Conservation (phyloP, 2,888 invertebrate species). For the Agrotis ipsilon region DNA sequence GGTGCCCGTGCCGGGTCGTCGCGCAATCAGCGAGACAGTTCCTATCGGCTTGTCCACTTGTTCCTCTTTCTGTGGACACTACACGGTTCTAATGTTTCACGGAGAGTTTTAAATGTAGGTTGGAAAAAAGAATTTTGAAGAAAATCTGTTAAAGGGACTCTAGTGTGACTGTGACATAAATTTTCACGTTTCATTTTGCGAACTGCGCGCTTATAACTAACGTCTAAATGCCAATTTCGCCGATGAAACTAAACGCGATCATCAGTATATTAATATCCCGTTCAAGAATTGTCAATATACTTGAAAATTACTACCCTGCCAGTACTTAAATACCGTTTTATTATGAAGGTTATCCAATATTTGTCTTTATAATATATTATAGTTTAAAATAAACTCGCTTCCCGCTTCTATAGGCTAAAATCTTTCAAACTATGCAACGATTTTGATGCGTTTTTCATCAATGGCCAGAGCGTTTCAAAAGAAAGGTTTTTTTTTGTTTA, state of each 20-base stretch:
- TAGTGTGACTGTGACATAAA: slow-evolving; percentile 12
- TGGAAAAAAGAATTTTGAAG: slow-evolving; percentile 14
- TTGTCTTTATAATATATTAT: no score
- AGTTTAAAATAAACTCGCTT: no score
- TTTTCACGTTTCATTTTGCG: background rate
- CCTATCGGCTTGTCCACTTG: slow-evolving; percentile 70
- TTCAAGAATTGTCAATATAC: background rate
- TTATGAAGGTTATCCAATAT: no score
- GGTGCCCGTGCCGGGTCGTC: slow-evolving; percentile 71
- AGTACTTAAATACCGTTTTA: background rate
- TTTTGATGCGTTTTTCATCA: no score
- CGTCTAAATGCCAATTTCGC: background rate
- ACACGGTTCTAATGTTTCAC: slow-evolving; percentile 55
- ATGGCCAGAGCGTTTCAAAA: no score
- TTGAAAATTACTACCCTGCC: background rate
- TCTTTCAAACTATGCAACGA: no score
- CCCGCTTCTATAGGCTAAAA: no score
- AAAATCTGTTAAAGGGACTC: background rate
- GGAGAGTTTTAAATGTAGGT: slow-evolving; percentile 42
- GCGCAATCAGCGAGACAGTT: slow-evolving; percentile 84
- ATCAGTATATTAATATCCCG: background rate
- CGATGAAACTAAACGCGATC: background rate
- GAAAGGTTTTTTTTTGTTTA: no score
- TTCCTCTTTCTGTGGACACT: slow-evolving; percentile 61
- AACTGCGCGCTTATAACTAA: background rate